Conservation (phyloP, 2,888 invertebrate species). For the Scrobipalpa costella region DNA sequence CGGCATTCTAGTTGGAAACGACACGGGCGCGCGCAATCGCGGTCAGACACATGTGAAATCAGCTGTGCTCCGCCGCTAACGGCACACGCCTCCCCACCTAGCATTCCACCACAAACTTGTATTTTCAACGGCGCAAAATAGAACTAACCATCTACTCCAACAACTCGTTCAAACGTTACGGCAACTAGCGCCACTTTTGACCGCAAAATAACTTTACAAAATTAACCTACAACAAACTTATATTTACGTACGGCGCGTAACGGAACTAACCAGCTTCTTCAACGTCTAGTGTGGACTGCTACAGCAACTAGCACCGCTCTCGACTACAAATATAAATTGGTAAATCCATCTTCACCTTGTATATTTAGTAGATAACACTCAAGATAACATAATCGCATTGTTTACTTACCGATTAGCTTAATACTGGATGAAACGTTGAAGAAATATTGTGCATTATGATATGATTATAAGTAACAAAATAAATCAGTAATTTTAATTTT, state of each 20-base stretch:
- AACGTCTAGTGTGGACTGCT: neutral
- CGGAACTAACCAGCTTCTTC: conserved; percentile 23
- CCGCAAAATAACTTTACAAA: conserved; percentile 8
- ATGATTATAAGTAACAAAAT: conserved; percentile 13
- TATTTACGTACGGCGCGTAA: conserved; percentile 32
- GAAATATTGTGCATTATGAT: neutral
- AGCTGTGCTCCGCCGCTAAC: conserved; percentile 65
- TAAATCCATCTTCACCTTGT: conserved; percentile 30
- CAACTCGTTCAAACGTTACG: neutral
- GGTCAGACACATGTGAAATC: conserved; percentile 73
- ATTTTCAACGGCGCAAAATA: conserved; percentile 32
- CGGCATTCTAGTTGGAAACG: conserved; percentile 55
- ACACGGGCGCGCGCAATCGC: conserved; percentile 51
- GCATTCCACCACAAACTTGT: conserved; percentile 11
- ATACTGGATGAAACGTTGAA: neutral
- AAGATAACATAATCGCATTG: conserved; percentile 60
- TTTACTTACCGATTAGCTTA: conserved; percentile 59
- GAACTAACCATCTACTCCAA: conserved; percentile 23
- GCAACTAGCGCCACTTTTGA: neutral
- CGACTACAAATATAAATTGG: neutral
- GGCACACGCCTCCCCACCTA: conserved; percentile 47
- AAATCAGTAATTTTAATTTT: too few species aligned
- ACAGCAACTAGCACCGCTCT: conserved; percentile 15
- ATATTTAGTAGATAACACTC: conserved; percentile 55
- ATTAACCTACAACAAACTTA: conserved; percentile 4